Base-by-base conservation (phyloP, 2,888 invertebrate species). In the Pristionchus arcanus region DNA sequence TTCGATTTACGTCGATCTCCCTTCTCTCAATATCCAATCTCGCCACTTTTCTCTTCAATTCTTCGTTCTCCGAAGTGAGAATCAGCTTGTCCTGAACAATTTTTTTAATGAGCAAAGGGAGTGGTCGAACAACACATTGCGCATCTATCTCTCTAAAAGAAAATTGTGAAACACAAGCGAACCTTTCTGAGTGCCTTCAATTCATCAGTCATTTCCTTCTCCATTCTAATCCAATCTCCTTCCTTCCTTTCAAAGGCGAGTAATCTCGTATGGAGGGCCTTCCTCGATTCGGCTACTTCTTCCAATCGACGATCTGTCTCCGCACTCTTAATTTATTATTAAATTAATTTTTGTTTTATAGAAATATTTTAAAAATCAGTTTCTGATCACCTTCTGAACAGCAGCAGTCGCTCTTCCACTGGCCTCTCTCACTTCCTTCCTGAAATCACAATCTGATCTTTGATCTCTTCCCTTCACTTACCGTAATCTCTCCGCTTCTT, bases 181-280 rank as follows among this genome's bases (percentile, higher is more conserved):
- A 91, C 91, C 90, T 92, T 92, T 66, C 93, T 90, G 55, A 93
- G 74, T 16, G 89, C 28, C 59, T 92, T 92, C 88, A 93, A 66
- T 86, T 93, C 93, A 25, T 91, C 92, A n/a, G 91, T 49, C 92
- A 93, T 92, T 77, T 92, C 92, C 28, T 90, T 90, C 87, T 93
- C 92, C 63, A 92, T 63, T 28, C 91, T 87, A 15, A 87, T 90
- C 92, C 92, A 92, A 71, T 93, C 92, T 31, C 87, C 87, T 34
- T 88, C 87, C 49, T 88, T 88, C n/a, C 74, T 88, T 55, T 88
- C 87, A 16, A 55, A 88, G 4, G 87, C 87, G 74, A 88, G 74
- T 42, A 88, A n/a, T 63, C 87, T 49, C 21, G 37, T 88, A 25
- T 88, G 87, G 4, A 88, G 55, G 16, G 31, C 31, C 25, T 88